phyloP scores from a whole-genome alignment of 2,888 invertebrate genomes.

The Phlogophora meticulosa region DNA sequence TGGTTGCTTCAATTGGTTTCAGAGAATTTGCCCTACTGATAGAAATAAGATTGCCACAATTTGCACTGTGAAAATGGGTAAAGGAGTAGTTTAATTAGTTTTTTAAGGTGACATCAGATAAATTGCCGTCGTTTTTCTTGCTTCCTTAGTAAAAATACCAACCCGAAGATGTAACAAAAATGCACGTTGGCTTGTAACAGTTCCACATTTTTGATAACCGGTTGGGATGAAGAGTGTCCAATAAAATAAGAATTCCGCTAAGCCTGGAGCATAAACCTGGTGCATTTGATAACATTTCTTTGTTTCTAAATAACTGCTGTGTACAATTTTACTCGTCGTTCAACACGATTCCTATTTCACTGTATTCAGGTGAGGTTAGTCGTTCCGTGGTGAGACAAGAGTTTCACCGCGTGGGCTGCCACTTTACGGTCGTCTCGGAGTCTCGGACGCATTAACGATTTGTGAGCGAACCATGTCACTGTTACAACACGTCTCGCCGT shows the following conservation, averaged over 20 bases:
- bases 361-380: constrained; percentile 60
- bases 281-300: constrained; percentile 25
- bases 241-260: constrained; percentile 24
- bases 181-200: constrained; percentile 16
- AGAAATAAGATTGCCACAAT: constrained; percentile 34
- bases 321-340: constrained; percentile 41
- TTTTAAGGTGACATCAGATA: constrained; percentile 28
- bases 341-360: constrained; percentile 45
- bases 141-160: constrained; percentile 36
- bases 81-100: constrained; percentile 22
- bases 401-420: constrained; percentile 63
- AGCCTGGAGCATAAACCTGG: constrained; percentile 17
- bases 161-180: constrained; percentile 28
- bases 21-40: constrained; percentile 39
- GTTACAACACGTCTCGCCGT: constrained; percentile 58
- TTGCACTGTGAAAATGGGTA: constrained; percentile 25
- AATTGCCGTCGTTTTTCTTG: constrained; percentile 21
- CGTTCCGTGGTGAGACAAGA: constrained; percentile 59
- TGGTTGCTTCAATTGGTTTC: constrained; percentile 54
- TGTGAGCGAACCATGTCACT: constrained; percentile 66
- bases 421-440: constrained; percentile 64
- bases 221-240: constrained; percentile 6
- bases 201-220: constrained; percentile 38
- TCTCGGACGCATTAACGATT: constrained; percentile 62
- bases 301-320: constrained; percentile 43